Percentiles rank a stretch among this genome's conserved stretches.
Conservation (phyloP, 2,797 vertebrate genomes). For the Champsocephalus esox region DNA sequence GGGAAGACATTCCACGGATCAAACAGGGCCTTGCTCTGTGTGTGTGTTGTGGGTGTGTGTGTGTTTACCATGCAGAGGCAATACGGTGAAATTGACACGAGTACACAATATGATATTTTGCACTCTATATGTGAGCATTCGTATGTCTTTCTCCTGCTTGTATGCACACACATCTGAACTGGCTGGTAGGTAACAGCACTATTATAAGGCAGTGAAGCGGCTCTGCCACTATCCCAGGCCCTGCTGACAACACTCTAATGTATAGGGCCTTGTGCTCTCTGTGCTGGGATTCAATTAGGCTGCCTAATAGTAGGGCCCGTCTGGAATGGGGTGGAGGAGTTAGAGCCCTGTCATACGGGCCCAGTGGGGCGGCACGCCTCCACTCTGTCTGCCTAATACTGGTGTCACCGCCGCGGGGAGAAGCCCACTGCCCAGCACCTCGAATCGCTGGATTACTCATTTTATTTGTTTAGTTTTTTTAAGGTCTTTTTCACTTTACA, state of each 20-base stretch:
- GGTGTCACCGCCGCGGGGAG: conserved; percentile 65
- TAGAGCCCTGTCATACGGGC: conserved; percentile 75
- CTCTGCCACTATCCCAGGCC: conserved; percentile 51
- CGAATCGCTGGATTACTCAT: conserved; percentile 47
- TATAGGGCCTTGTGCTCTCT: conserved; percentile 60
- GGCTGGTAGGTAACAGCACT: conserved; percentile 62
- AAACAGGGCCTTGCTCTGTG: not conserved
- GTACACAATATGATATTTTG: conserved; percentile 1
- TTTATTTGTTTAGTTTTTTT: conserved; percentile 48
- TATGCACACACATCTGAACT: conserved; percentile 30
- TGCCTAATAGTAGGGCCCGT: conserved; percentile 51
- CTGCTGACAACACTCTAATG: conserved; percentile 75
- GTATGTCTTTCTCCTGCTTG: conserved; percentile 4
- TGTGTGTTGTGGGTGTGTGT: not conserved
- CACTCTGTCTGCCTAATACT: conserved; percentile 70
- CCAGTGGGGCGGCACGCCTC: conserved; percentile 68
- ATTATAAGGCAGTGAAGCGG: conserved; percentile 75
- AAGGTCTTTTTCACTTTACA: conserved; percentile 4
- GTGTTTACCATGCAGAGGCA: conserved; percentile 22
- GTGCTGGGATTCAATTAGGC: conserved; percentile 75
- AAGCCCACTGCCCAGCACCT: conserved; percentile 33
- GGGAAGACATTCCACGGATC: conserved; percentile 30
- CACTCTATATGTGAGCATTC: conserved; percentile 3
- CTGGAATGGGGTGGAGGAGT: conserved; percentile 67
- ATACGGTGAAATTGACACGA: conserved; percentile 25